Percentiles rank a stretch among this genome's conserved stretches.
Conservation (phyloP, 2,113 vertebrate genomes). For the Corythaeola cristata region DNA sequence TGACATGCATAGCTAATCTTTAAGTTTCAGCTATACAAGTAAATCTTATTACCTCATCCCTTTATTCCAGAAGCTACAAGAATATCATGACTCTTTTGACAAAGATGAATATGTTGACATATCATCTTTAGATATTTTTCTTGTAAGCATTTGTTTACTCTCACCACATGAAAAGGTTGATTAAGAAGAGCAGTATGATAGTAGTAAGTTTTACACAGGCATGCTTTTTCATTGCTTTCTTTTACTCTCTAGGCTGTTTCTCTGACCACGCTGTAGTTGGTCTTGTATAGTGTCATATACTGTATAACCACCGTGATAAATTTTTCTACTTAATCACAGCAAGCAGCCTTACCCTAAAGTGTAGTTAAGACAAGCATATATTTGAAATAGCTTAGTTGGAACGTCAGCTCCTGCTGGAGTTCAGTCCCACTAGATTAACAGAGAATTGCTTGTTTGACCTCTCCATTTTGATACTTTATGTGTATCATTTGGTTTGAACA, state of each 20-base stretch:
- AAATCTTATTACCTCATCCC: not conserved
- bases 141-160: not conserved
- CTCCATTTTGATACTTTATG: not conserved
- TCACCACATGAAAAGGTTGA: not conserved
- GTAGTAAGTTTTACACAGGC: not conserved
- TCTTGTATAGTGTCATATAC: conserved; percentile 13
- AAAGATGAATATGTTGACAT: not conserved
- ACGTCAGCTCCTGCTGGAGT: conserved; percentile 47
- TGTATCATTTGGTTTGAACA: not conserved
- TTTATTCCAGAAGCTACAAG: not conserved
- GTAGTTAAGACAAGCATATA: conserved; percentile 26
- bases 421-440: conserved; percentile 22
- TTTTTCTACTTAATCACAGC: conserved; percentile 45
- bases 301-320: conserved; percentile 9
- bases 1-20: conserved; percentile 34
- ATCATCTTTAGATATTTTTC: not conserved
- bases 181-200: not conserved
- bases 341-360: conserved; percentile 45
- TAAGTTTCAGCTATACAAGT: not conserved
- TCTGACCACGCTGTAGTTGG: not conserved
- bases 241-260: not conserved
- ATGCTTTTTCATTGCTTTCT: not conserved
- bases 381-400: conserved; percentile 46
- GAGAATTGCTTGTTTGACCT: conserved; percentile 30
- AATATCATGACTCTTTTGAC: not conserved